Conservation (phyloP, 2,113 vertebrate genomes). For the Myanophis thanlyinensis region DNA sequence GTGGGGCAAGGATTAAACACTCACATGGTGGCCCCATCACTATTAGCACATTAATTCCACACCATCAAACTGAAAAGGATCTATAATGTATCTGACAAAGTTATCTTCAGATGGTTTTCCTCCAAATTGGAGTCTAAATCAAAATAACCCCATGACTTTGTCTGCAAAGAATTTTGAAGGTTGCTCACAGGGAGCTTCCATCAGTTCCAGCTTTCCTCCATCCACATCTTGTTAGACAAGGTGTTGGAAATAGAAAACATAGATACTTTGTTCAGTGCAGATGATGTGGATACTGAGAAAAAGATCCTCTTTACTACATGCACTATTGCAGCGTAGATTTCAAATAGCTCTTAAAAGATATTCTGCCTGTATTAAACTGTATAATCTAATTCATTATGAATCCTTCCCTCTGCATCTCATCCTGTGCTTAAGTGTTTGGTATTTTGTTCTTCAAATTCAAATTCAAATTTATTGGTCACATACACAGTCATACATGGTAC, state of each 20-base stretch:
- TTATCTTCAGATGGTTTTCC: background rate
- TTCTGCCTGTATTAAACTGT: background rate
- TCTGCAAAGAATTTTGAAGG: background rate
- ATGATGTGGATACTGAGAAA: background rate
- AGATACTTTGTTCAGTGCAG: background rate
- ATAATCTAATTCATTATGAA: background rate
- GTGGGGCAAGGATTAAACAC: background rate
- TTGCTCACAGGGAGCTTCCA: background rate
- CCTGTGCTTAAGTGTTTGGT: background rate
- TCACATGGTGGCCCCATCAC: background rate
- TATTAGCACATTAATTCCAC: background rate
- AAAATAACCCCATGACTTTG: background rate
- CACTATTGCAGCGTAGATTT: background rate
- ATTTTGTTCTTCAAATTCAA: too few species aligned
- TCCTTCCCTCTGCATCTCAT: background rate
- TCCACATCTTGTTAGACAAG: background rate
- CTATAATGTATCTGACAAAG: background rate
- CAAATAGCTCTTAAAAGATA: background rate
- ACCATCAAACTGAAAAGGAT: background rate
- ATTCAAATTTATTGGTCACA: too few species aligned
- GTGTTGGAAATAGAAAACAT: background rate
- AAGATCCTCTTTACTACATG: background rate
- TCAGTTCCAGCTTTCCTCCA: background rate
- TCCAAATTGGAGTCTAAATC: background rate
- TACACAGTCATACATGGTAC: too few species aligned